These are phyloP conservation scores for Trididemnum miniatum DNA, from an alignment of 23 tunicate genomes.

Conservation along the genomic window DNA sequence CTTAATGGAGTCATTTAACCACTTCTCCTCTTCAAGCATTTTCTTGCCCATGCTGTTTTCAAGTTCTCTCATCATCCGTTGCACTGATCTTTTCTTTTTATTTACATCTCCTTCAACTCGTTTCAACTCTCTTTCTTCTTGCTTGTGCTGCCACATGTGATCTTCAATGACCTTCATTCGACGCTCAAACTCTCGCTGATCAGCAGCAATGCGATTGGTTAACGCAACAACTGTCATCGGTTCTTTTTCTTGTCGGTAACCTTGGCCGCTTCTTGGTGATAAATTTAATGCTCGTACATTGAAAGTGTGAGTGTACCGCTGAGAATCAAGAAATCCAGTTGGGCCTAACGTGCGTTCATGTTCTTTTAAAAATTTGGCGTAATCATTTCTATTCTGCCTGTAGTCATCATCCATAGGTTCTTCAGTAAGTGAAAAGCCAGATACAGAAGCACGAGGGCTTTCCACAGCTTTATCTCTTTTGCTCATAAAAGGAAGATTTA, in stretches of 20 bases:
- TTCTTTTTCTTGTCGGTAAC: conserved; percentile 46
- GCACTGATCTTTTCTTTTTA: conserved; percentile 67
- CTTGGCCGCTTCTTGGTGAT: conserved; percentile 32
- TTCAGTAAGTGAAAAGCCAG: conserved; percentile 36
- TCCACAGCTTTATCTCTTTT: conserved; percentile 33
- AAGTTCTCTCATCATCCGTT: conserved; percentile 67
- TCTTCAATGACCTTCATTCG: conserved; percentile 93
- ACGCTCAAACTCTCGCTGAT: conserved; percentile 78
- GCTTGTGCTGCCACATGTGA: conserved; percentile 99
- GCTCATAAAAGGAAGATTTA: conserved; percentile 42
- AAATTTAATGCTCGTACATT: conserved; percentile 37
- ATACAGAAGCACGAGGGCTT: conserved; percentile 57
- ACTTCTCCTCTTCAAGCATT: conserved; percentile 86
- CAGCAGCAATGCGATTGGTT: conserved; percentile 67
- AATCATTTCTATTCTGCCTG: conserved; percentile 55
- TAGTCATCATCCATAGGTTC: conserved; percentile 45
- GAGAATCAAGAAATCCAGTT: conserved; percentile 74
- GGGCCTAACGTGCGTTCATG: conserved; percentile 86
- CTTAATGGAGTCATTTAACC: conserved; percentile 56
- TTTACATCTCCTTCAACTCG: conserved; percentile 86
- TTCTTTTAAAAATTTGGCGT: conserved; percentile 83
- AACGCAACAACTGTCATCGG: conserved; percentile 67
- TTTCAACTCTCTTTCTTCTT: conserved; percentile 84
- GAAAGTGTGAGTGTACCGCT: conserved; percentile 77
- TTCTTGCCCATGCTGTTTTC: conserved; percentile 70